Conservation (phyloP, 2,888 invertebrate genomes). For the Hydroisotoma schaefferi region DNA sequence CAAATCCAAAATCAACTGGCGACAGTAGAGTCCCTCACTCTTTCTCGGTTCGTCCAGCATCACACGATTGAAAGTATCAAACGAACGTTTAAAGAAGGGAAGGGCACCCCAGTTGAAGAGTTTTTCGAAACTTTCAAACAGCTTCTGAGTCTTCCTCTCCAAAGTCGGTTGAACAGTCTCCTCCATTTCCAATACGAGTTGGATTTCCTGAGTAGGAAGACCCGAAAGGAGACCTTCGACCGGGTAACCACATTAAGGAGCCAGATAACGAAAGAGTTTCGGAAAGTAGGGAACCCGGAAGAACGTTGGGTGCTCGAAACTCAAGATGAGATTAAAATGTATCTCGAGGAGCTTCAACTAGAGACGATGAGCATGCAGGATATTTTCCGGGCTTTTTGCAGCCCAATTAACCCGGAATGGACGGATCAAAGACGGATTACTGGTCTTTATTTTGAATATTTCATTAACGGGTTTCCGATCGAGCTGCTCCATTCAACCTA, state of each 20-base stretch:
- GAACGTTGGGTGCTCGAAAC: background rate
- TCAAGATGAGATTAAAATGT: background rate
- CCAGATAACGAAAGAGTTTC: background rate
- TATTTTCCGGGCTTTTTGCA: no score
- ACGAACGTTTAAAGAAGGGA: background rate
- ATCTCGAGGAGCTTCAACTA: background rate
- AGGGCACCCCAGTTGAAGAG: background rate
- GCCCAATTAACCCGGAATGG: no score
- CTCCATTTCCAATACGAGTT: slow-evolving; percentile 4
- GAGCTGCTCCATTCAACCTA: slow-evolving; percentile 7
- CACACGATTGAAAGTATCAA: background rate
- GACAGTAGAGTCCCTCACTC: background rate
- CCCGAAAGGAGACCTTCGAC: background rate
- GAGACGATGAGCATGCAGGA: slow-evolving; percentile 5
- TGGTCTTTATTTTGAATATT: background rate
- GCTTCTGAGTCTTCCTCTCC: background rate
- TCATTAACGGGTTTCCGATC: background rate
- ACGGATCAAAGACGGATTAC: background rate
- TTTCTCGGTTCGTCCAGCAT: background rate
- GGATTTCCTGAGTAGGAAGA: background rate
- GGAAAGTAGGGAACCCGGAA: background rate
- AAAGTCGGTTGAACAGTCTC: background rate
- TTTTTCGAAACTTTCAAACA: background rate
- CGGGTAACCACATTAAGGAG: background rate
- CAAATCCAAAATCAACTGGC: background rate